These are phyloP conservation scores for Mustelus asterias DNA, from an alignment of 2,113 vertebrate species.

Conservation along the genomic window DNA sequence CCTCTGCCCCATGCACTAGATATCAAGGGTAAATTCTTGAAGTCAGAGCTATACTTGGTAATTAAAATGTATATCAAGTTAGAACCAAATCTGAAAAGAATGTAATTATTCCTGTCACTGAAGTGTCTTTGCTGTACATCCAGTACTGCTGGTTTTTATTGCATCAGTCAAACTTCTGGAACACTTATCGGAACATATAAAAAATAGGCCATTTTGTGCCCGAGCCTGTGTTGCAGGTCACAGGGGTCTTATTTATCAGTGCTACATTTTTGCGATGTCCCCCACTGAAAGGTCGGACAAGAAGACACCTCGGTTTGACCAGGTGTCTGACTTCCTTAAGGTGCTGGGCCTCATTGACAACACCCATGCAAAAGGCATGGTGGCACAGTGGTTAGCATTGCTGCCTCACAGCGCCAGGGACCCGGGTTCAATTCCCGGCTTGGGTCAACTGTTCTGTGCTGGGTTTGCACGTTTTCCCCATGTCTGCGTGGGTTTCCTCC, in stretches of 20 bases:
- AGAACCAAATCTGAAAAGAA: background rate
- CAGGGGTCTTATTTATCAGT: background rate
- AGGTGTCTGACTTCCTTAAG: background rate
- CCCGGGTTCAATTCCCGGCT: too few relatives aligned
- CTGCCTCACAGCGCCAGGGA: too few relatives aligned
- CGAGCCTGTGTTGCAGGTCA: background rate
- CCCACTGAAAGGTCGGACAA: too few relatives aligned
- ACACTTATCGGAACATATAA: background rate
- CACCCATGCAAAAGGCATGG: too few relatives aligned
- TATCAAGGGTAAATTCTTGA: background rate
- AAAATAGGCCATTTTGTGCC: background rate
- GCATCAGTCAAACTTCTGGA: background rate
- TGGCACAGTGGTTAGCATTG: too few relatives aligned
- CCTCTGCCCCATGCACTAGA: background rate
- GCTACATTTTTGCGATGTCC: background rate
- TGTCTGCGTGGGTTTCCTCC: too few relatives aligned
- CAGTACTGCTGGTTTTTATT: background rate
- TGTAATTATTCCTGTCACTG: background rate
- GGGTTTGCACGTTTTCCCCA: too few relatives aligned
- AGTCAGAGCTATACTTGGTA: background rate
- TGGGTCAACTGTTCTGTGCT: too few relatives aligned
- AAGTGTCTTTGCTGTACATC: background rate
- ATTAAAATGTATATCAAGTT: background rate
- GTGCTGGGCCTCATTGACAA: background rate
- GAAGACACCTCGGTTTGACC: background rate